A percentile compares a stretch with the other conserved stretches of the same genome.
Conservation (phyloP, 2,888 invertebrate species). For the Germaria angustata region DNA sequence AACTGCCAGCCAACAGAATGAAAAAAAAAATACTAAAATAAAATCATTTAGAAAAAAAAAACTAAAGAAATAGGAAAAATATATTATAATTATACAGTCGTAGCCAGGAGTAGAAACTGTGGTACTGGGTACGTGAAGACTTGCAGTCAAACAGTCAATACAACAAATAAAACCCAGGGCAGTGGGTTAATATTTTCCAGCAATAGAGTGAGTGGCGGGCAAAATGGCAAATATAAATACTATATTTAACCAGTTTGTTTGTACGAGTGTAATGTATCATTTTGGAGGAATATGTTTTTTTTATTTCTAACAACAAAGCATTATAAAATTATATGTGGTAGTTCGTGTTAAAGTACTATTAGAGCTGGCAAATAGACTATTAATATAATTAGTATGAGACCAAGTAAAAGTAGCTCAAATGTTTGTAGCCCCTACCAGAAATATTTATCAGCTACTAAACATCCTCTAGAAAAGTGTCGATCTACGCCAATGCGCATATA, state of each 20-base stretch:
- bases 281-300: slow-evolving; percentile 2
- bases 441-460: too few species aligned
- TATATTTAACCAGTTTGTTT: not conserved
- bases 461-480: too few species aligned
- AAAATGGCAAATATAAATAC: not conserved
- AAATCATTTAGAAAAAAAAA: not conserved
- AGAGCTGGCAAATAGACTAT: not conserved
- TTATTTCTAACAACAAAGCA: not conserved
- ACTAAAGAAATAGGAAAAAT: not conserved
- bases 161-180: slow-evolving; percentile 69
- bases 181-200: slow-evolving; percentile 53
- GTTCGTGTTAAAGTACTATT: not conserved
- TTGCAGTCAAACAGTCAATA: slow-evolving; percentile 6
- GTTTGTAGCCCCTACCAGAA: too few species aligned
- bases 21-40: not conserved
- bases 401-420: not conserved
- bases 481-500: too few species aligned
- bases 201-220: slow-evolving; percentile 6
- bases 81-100: not conserved
- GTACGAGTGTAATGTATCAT: slow-evolving; percentile 29
- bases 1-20: slow-evolving; percentile 30
- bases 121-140: slow-evolving; percentile 14
- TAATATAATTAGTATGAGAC: not conserved
- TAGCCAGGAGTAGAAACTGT: slow-evolving; percentile 15
- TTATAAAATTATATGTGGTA: not conserved